Base-by-base conservation (phyloP, 2,888 invertebrate genomes). In the Papilio gigon region DNA sequence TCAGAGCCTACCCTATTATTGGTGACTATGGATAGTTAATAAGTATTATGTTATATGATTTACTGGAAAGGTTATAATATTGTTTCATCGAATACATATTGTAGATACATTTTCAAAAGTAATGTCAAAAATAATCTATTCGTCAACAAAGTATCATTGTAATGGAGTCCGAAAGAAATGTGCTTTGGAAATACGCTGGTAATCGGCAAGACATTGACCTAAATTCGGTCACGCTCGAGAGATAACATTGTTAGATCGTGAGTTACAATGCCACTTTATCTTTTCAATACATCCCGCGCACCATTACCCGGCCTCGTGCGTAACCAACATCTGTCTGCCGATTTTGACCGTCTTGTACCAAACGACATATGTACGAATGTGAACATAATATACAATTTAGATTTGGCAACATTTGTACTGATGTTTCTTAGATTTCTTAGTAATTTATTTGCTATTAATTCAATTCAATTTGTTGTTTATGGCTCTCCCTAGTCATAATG, bases 191-290 rank as follows among this genome's bases (percentile, higher is more conserved):
- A 61, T 61, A 42, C 60, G 27, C 40, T n/a, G 9, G 84, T 76
- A 85, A 80, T 83, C 86, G 84, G 78, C 83, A 87, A 85, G 81
- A 80, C 86, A 81, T 84, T 84, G 86, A 89, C 90, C 87, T 84
- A 85, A 87, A 88, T 85, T 85, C 89, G 88, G 89, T 89, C 90
- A 88, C 88, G 86, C 85, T 88, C 78, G 80, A 89, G 89, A 91
- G 90, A 90, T 90, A 91, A 88, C 68, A 68, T 70, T 68, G 58
- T 64, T 59, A 68, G 58, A 58, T 64, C 64, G 68, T 64, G 64
- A 68, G 64, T 64, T 64, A 64, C 68, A 64, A 68, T 68, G 64
- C 59, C 33, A 64, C 40, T 64, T 68, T 64, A 68, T 68, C 68
- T 68, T 64, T 60, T 68, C 64, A 64, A 68, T 68, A 64, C 64